These are phyloP conservation scores for Jaculus jaculus DNA, from an alignment of 2,113 vertebrate genomes.

Conservation along the genomic window DNA sequence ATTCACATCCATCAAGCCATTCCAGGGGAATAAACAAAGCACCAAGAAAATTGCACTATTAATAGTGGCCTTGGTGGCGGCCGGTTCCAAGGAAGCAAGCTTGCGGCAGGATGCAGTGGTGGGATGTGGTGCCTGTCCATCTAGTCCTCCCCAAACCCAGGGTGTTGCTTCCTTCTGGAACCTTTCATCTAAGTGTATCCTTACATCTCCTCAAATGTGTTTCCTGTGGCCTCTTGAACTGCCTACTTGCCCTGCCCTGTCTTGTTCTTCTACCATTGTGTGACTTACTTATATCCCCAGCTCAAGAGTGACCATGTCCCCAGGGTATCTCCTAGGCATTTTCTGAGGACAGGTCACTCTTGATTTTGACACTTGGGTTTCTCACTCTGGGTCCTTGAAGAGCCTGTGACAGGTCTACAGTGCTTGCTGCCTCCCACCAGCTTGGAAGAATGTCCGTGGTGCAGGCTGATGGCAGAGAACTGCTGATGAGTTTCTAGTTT, in stretches of 20 bases:
- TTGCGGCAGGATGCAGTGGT: background rate
- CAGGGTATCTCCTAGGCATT: too few relatives aligned
- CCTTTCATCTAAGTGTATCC: background rate
- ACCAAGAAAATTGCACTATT: constrained; percentile 85
- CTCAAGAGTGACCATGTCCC: background rate
- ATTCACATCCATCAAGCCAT: constrained; percentile 88
- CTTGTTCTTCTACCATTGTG: accelerated
- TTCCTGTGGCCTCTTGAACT: background rate
- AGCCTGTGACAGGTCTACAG: background rate
- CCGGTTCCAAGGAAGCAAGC: constrained; percentile 10
- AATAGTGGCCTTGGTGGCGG: constrained; percentile 81
- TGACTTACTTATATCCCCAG: accelerated
- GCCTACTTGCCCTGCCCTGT: accelerated
- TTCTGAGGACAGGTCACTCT: background rate
- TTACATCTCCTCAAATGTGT: accelerated
- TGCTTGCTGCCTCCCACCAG: background rate
- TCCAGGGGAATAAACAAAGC: constrained; percentile 88
- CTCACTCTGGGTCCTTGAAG: background rate
- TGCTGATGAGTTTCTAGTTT: background rate
- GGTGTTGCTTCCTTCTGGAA: background rate
- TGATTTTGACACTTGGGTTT: too few relatives aligned
- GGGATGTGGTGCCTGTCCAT: accelerated
- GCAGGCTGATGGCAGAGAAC: background rate
- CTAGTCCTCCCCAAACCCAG: background rate
- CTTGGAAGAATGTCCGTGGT: background rate